A percentile compares a stretch with the other conserved stretches of the same genome.
phyloP scores from a whole-genome alignment of 1,140 invertebrate genomes.

The Augochlora pura region DNA sequence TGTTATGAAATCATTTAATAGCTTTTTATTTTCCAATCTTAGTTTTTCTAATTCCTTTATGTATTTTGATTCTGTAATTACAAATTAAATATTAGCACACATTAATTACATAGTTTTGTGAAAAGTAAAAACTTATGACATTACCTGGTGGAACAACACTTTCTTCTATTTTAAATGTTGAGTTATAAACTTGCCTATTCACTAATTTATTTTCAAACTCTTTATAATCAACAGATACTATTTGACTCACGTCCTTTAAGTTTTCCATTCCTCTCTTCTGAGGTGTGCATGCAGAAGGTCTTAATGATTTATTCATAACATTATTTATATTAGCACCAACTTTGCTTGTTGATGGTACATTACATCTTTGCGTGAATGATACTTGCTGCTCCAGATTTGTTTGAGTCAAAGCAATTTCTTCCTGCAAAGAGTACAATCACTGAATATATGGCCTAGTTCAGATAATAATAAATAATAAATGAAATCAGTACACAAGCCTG shows the following conservation, averaged over 20 bases:
- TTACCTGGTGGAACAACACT: constrained; percentile 57
- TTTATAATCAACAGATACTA: constrained; percentile 39
- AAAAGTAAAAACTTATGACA: background rate
- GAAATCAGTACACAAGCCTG: constrained; percentile 64
- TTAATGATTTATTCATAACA: constrained; percentile 34
- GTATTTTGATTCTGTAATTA: constrained; percentile 46
- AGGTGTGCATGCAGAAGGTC: constrained; percentile 33
- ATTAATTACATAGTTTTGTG: background rate
- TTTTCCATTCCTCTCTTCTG: background rate
- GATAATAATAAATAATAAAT: background rate
- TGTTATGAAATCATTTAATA: constrained; percentile 66
- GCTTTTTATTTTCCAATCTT: constrained; percentile 66
- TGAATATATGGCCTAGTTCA: background rate
- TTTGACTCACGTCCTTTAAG: constrained; percentile 5
- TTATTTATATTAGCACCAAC: constrained; percentile 9
- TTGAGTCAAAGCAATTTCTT: constrained; percentile 1
- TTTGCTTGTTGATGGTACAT: constrained; percentile 26
- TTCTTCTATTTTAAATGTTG: constrained; percentile 62
- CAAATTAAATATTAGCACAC: background rate
- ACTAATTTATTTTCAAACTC: constrained; percentile 61
- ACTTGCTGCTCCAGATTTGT: background rate
- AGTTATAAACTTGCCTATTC: constrained; percentile 56
- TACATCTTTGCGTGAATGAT: background rate
- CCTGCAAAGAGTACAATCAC: constrained; percentile 18
- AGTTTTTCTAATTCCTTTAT: constrained; percentile 64